phyloP scores from a whole-genome alignment of 1,140 invertebrate species.

The Eumaeus atala region DNA sequence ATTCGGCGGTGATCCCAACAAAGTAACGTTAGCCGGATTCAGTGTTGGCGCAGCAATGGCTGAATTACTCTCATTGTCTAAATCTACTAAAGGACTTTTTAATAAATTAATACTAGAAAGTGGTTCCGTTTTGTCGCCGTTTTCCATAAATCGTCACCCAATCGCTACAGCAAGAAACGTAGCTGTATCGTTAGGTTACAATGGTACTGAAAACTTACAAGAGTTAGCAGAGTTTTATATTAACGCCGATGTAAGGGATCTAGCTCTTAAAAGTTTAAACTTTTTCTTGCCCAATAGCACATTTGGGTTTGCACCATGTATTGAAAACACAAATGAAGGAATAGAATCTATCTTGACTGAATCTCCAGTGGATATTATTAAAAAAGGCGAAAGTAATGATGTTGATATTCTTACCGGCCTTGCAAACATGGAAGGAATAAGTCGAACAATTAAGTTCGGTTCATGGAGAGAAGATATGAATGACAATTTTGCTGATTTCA shows the following conservation, averaged over 20 bases:
- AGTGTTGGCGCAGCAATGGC: conserved; percentile 72
- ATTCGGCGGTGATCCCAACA: conserved; percentile 80
- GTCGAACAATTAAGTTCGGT: conserved; percentile 48
- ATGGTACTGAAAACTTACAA: conserved; percentile 42
- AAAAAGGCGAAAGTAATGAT: conserved; percentile 36
- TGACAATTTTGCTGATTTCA: conserved; percentile 45
- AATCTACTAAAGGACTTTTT: conserved; percentile 47
- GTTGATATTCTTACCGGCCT: conserved; percentile 53
- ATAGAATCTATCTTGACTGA: conserved; percentile 50
- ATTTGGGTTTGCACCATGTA: conserved; percentile 59
- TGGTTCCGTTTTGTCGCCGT: conserved; percentile 55
- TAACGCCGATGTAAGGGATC: conserved; percentile 30
- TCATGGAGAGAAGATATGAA: conserved; percentile 58
- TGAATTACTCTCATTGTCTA: conserved; percentile 47
- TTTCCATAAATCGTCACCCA: conserved; percentile 54
- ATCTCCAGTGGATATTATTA: conserved; percentile 47
- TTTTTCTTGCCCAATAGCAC: conserved; percentile 60
- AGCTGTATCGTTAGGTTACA: conserved; percentile 48
- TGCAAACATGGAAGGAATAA: conserved; percentile 61
- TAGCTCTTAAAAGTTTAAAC: conserved; percentile 46
- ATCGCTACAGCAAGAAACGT: conserved; percentile 53
- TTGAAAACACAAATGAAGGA: conserved; percentile 47
- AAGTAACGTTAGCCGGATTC: conserved; percentile 77
- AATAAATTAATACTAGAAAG: conserved; percentile 60
- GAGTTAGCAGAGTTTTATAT: conserved; percentile 59